Evolutionary conservation across 1,140 invertebrate genomes (phyloP).

Genomic region (Arion vulgaris): DNA sequence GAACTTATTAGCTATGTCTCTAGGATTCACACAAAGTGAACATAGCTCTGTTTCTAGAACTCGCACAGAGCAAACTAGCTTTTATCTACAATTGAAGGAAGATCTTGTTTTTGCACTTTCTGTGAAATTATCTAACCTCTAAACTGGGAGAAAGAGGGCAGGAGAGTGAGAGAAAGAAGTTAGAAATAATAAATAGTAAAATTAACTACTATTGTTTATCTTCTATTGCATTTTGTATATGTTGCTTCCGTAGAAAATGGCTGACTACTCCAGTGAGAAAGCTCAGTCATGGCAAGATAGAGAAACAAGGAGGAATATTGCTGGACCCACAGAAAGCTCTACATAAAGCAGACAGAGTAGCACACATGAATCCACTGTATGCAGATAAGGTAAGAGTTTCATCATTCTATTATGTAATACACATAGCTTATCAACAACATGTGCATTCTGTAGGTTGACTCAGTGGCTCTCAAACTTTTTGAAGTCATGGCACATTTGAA

Average conservation of each 20-base stretch:
- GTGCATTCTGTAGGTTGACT: neutral
- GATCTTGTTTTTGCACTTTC: too few species aligned
- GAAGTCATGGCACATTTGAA: too few species aligned
- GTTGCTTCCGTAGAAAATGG: slow-evolving; percentile 83
- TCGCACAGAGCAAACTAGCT: too few species aligned
- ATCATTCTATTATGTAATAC: too few species aligned
- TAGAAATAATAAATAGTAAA: neutral
- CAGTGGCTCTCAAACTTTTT: too few species aligned
- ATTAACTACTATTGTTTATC: neutral
- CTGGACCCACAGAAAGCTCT: slow-evolving; percentile 52
- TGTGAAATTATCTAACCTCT: too few species aligned
- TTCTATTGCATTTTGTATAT: neutral
- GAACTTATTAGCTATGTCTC: too few species aligned
- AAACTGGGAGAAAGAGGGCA: too few species aligned
- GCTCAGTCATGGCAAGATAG: slow-evolving; percentile 88
- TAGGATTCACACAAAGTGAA: too few species aligned
- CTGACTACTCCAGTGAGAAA: slow-evolving; percentile 90
- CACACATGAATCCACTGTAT: slow-evolving; percentile 37
- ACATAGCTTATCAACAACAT: too few species aligned
- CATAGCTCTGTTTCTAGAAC: too few species aligned
- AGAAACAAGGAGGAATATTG: slow-evolving; percentile 77
- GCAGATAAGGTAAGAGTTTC: slow-evolving; percentile 43
- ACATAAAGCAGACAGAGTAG: slow-evolving; percentile 38
- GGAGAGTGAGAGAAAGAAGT: neutral
- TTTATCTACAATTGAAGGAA: too few species aligned